Conservation (phyloP, 2,888 invertebrate genomes). For the Epinotia nisella region DNA sequence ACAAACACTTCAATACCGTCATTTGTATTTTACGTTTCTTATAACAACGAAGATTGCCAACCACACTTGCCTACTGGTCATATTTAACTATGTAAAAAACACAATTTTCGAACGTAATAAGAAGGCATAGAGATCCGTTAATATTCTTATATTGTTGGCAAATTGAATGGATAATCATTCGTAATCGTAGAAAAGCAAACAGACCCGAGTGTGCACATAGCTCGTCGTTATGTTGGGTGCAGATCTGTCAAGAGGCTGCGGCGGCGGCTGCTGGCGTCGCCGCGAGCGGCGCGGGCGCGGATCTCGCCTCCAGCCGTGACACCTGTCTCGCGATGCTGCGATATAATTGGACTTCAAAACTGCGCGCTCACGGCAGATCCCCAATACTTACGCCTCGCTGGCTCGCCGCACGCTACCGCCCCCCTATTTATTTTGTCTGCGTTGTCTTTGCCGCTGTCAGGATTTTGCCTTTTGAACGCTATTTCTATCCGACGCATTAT, state of each 20-base stretch:
- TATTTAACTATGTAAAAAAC: not conserved
- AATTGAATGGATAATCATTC: constrained; percentile 7
- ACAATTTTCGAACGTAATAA: not conserved
- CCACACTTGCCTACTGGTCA: too few species aligned
- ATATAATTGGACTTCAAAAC: constrained; percentile 85
- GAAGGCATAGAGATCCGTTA: not conserved
- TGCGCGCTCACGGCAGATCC: constrained; percentile 77
- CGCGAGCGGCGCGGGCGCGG: constrained; percentile 25
- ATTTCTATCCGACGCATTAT: constrained; percentile 75
- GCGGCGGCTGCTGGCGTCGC: constrained; percentile 14
- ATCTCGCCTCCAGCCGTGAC: constrained; percentile 40
- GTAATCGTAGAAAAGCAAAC: not conserved
- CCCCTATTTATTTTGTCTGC: constrained; percentile 81
- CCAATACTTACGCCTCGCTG: constrained; percentile 82
- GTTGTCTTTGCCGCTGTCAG: constrained; percentile 80
- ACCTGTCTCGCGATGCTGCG: constrained; percentile 55
- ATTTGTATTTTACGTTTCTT: too few species aligned
- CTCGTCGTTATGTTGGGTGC: constrained; percentile 20
- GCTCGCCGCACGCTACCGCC: constrained; percentile 68
- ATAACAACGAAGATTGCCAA: too few species aligned
- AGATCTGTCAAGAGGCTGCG: constrained; percentile 16
- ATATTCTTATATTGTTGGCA: not conserved
- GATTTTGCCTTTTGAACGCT: constrained; percentile 76
- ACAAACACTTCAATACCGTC: too few species aligned
- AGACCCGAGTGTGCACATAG: constrained; percentile 19